Conservation (phyloP, 1,140 invertebrate genomes). For the Drosophila obscura region DNA sequence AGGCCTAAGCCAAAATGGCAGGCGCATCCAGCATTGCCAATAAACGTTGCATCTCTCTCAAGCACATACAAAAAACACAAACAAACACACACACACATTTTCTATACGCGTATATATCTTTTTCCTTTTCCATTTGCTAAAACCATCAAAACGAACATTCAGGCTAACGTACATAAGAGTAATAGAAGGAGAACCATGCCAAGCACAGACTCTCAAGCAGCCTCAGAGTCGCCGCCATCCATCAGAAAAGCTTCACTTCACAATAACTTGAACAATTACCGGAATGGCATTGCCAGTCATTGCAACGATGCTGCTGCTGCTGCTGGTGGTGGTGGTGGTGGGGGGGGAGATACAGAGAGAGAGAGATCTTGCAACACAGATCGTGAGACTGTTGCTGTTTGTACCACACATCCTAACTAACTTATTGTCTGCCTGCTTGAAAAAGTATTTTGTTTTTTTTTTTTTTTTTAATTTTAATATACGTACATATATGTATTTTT, state of each 20-base stretch:
- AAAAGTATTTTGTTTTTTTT: slow-evolving; percentile 40
- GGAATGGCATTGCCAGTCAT: too few species aligned
- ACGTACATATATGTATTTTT: slow-evolving; percentile 21
- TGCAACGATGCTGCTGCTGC: too few species aligned
- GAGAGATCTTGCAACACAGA: not conserved
- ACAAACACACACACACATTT: slow-evolving; percentile 6
- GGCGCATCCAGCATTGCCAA: too few species aligned
- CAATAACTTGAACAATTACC: too few species aligned
- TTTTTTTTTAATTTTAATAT: slow-evolving; percentile 35
- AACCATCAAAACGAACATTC: slow-evolving; percentile 5
- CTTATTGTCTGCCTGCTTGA: slow-evolving; percentile 12
- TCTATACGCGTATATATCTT: slow-evolving; percentile 25
- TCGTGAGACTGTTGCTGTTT: slow-evolving; percentile 22
- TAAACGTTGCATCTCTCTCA: not conserved
- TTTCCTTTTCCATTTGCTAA: slow-evolving; percentile 11
- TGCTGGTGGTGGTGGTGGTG: too few species aligned
- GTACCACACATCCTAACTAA: slow-evolving; percentile 8
- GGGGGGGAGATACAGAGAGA: too few species aligned
- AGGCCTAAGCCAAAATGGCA: slow-evolving; percentile 84
- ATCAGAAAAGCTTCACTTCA: too few species aligned
- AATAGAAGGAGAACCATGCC: slow-evolving; percentile 1
- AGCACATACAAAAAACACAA: slow-evolving; percentile 16
- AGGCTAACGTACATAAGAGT: slow-evolving; percentile 2
- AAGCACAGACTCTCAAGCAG: too few species aligned
- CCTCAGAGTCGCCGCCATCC: too few species aligned